A percentile compares a stretch with the other conserved stretches of the same genome.
Conservation (phyloP, 2,113 vertebrate genomes). For the Alligator sinensis region DNA sequence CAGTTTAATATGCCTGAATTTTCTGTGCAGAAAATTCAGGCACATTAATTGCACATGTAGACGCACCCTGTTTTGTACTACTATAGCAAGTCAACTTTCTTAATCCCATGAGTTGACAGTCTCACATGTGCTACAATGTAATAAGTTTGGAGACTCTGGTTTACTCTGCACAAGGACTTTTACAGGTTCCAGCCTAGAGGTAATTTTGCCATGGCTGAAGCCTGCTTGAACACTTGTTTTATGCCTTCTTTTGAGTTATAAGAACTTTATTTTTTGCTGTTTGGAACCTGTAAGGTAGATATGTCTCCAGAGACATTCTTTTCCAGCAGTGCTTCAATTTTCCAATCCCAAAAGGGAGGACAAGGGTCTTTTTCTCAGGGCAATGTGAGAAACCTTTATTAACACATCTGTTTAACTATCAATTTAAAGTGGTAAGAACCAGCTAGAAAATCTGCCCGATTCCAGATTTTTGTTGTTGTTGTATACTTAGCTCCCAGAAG, state of each 20-base stretch:
- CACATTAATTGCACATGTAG: too few relatives aligned
- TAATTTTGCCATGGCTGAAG: not conserved
- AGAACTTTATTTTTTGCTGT: not conserved
- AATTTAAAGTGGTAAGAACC: slow-evolving; percentile 62
- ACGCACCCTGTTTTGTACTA: not conserved
- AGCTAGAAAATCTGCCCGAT: slow-evolving; percentile 62
- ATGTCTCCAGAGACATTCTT: not conserved
- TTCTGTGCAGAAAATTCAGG: too few relatives aligned
- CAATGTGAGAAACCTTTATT: slow-evolving; percentile 37
- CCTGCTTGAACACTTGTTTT: not conserved
- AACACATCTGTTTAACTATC: slow-evolving; percentile 68
- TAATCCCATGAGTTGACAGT: not conserved
- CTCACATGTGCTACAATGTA: not conserved
- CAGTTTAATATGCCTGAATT: too few relatives aligned
- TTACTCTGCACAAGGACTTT: not conserved
- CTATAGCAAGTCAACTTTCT: not conserved
- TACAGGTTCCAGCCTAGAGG: not conserved
- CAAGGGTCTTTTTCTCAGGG: slow-evolving; percentile 1
- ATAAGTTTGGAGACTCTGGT: not conserved
- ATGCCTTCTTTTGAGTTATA: not conserved
- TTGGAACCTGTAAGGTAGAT: not conserved
- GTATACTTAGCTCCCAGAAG: slow-evolving; percentile 67
- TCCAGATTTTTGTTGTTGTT: slow-evolving; percentile 70
- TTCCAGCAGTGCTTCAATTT: slow-evolving; percentile 17
- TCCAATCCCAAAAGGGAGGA: not conserved